Evolutionary conservation across 30 jellyfish, hydroid and myxozoan species (phyloP).

Genomic region (Cassiopea andromeda): DNA sequence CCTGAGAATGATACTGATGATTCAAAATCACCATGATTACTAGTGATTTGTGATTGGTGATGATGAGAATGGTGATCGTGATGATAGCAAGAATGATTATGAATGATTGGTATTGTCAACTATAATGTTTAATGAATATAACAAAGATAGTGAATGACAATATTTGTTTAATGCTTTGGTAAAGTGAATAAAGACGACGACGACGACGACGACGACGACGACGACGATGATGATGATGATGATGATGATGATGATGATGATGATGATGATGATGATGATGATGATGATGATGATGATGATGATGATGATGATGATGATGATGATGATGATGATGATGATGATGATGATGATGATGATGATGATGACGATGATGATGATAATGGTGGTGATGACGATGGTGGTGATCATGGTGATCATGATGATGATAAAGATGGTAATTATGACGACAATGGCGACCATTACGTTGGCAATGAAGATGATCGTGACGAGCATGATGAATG

Average conservation of each 20-base stretch:
- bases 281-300: background rate
- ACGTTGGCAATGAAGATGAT: background rate
- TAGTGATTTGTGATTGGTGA: too few species aligned
- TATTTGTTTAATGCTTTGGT: too few species aligned
- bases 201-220: too few species aligned
- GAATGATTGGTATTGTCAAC: too few species aligned
- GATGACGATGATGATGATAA: background rate
- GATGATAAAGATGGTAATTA: background rate
- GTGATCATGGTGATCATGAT: background rate
- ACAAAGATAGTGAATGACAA: too few species aligned
- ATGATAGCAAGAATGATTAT: too few species aligned
- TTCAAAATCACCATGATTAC: too few species aligned
- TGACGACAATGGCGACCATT: background rate
- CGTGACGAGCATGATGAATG: background rate
- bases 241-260: background rate
- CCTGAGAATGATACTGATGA: too few species aligned
- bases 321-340: background rate
- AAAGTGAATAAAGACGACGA: too few species aligned
- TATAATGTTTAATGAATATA: too few species aligned
- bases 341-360: background rate
- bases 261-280: background rate
- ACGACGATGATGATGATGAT: background rate
- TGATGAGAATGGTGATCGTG: too few species aligned
- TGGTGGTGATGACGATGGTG: background rate
- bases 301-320: background rate